Conservation (phyloP, 2,797 vertebrate species). For the Rhabdophis nuchalis region DNA sequence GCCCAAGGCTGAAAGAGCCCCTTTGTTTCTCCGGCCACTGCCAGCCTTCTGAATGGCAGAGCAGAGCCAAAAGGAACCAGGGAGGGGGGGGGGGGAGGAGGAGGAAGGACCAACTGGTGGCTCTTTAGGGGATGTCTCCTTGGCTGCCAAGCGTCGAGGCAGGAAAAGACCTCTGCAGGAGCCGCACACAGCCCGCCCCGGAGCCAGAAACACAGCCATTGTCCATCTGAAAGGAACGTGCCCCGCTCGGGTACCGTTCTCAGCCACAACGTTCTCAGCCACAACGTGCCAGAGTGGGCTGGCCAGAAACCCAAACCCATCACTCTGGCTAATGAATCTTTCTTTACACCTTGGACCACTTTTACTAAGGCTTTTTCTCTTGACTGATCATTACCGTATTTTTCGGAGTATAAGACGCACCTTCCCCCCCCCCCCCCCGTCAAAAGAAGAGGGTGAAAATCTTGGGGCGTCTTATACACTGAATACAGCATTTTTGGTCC, state of each 20-base stretch:
- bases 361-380: background rate
- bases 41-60: conserved; percentile 61
- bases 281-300: conserved; percentile 9
- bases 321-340: background rate
- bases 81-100: conserved; percentile 55
- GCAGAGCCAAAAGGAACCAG: conserved; percentile 48
- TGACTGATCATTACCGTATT: too few relatives aligned
- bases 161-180: background rate
- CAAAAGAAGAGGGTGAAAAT: too few relatives aligned
- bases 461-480: too few relatives aligned
- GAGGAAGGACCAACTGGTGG: conserved; percentile 34
- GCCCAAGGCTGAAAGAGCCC: conserved; percentile 62
- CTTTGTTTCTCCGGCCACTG: conserved; percentile 72
- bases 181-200: conserved; percentile 29
- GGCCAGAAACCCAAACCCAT: background rate
- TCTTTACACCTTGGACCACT: background rate
- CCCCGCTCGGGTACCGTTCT: conserved; percentile 1
- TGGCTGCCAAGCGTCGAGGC: conserved; percentile 49
- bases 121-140: conserved; percentile 66
- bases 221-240: background rate
- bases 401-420: too few relatives aligned
- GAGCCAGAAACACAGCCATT: background rate
- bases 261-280: conserved; percentile 2
- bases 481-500: too few relatives aligned
- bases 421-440: too few relatives aligned